Conservation (phyloP, 2,888 invertebrate genomes). For the Drosophila anomelani region DNA sequence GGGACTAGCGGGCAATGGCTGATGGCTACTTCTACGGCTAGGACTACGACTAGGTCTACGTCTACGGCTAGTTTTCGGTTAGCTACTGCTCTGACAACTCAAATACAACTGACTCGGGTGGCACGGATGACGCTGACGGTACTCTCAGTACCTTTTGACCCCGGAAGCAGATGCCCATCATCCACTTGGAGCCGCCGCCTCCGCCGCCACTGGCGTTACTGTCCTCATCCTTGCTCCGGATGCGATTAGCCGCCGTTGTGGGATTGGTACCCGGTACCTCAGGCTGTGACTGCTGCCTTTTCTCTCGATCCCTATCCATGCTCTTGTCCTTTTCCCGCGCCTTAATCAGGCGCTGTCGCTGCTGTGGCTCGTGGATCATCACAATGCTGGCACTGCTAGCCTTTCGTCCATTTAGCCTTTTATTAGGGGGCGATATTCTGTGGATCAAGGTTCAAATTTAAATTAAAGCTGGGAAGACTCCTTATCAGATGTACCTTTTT, state of each 20-base stretch:
- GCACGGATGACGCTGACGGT: slow-evolving; percentile 84
- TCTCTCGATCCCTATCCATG: slow-evolving; percentile 19
- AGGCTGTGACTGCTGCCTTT: neutral
- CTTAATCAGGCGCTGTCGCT: slow-evolving; percentile 45
- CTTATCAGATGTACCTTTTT: slow-evolving; percentile 61
- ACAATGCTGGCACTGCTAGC: slow-evolving; percentile 67
- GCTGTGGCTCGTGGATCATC: slow-evolving; percentile 61
- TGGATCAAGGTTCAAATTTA: accelerated
- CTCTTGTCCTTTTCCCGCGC: slow-evolving; percentile 49
- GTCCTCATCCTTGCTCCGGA: slow-evolving; percentile 56
- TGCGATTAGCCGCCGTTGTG: slow-evolving; percentile 37
- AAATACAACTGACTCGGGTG: slow-evolving; percentile 85
- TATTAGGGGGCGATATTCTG: slow-evolving; percentile 74
- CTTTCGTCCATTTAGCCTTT: slow-evolving; percentile 63
- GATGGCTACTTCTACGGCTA: slow-evolving; percentile 30
- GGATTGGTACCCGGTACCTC: slow-evolving; percentile 2
- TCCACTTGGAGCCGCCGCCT: slow-evolving; percentile 74
- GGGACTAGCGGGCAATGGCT: slow-evolving; percentile 12
- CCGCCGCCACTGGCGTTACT: slow-evolving; percentile 5
- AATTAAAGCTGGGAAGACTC: too few relatives aligned
- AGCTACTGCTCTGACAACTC: slow-evolving; percentile 85
- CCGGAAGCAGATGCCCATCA: slow-evolving; percentile 83
- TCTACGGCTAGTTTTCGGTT: slow-evolving; percentile 58
- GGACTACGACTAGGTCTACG: slow-evolving; percentile 48
- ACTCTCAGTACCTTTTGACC: slow-evolving; percentile 84